Evolutionary conservation across 2,888 invertebrate species (phyloP).

Genomic region (Helleia helle): DNA sequence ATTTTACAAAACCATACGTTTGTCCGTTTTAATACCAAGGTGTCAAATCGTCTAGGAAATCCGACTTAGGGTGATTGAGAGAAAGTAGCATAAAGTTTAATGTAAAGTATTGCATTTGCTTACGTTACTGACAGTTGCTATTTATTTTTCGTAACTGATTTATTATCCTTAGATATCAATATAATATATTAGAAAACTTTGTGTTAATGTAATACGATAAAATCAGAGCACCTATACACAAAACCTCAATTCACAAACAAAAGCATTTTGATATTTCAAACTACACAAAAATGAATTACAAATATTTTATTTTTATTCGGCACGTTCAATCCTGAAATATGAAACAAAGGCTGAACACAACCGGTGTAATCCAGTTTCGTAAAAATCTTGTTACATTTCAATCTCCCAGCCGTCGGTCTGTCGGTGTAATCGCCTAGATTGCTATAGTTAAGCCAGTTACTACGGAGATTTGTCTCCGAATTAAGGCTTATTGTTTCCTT

Average conservation of each 20-base stretch:
- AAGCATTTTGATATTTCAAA: neutral
- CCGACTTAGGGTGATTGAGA: too few species aligned
- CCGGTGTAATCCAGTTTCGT: conserved; percentile 15
- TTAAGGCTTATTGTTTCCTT: conserved; percentile 10
- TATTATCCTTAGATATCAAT: too few species aligned
- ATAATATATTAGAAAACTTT: too few species aligned
- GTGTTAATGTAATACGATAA: too few species aligned
- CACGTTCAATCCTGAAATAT: conserved; percentile 6
- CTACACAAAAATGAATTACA: conserved; percentile 2
- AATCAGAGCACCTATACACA: too few species aligned
- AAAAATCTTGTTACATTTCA: conserved; percentile 23
- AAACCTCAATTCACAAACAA: conserved; percentile 1
- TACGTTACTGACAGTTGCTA: too few species aligned
- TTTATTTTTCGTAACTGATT: too few species aligned
- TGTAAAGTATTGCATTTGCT: too few species aligned
- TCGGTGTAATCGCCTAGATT: conserved; percentile 24
- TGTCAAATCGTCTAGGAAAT: too few species aligned
- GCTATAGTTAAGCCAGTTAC: conserved; percentile 12
- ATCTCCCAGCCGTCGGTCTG: conserved; percentile 18
- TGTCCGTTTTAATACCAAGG: too few species aligned
- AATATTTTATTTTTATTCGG: conserved; percentile 7
- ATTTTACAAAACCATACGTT: too few species aligned
- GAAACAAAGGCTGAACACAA: conserved; percentile 11
- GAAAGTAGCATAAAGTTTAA: too few species aligned
- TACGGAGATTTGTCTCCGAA: conserved; percentile 11